Percentiles rank a stretch among this genome's conserved stretches.
phyloP scores from a whole-genome alignment of 2,797 vertebrate genomes.

The Podarcis lilfordi region DNA sequence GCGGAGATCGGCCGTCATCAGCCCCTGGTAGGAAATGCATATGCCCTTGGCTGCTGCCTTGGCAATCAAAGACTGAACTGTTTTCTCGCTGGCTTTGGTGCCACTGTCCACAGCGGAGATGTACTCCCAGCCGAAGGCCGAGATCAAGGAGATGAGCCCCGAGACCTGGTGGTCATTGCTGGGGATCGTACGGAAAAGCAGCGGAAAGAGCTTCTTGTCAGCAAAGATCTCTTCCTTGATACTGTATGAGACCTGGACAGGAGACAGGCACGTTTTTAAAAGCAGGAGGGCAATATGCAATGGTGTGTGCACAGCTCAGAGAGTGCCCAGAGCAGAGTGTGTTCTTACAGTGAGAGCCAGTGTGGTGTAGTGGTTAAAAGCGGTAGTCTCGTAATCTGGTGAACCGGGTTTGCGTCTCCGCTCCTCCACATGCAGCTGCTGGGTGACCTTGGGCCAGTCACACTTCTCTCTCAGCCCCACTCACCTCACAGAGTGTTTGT shows the following conservation, averaged over 20 bases:
- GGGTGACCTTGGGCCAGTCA: too few species aligned
- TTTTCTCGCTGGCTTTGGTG: not conserved
- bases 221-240: not conserved
- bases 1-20: not conserved
- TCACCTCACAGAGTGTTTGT: too few species aligned
- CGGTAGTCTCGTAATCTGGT: too few species aligned
- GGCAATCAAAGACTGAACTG: not conserved
- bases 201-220: not conserved
- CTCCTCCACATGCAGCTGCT: too few species aligned
- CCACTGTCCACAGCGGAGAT: slow-evolving; percentile 15
- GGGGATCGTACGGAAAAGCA: slow-evolving; percentile 28
- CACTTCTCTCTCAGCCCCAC: too few species aligned
- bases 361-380: too few species aligned
- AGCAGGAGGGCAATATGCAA: too few species aligned
- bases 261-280: not conserved
- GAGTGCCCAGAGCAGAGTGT: too few species aligned
- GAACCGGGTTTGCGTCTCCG: too few species aligned
- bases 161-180: slow-evolving; percentile 2
- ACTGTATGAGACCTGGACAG: slow-evolving; percentile 4
- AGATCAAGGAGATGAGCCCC: slow-evolving; percentile 11
- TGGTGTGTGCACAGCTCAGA: too few species aligned
- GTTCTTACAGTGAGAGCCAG: too few species aligned
- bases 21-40: not conserved
- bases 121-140: slow-evolving; percentile 25
- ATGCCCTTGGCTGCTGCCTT: not conserved